Evolutionary conservation across 2,113 vertebrate genomes (phyloP).

Genomic region (Silurus asotus): DNA sequence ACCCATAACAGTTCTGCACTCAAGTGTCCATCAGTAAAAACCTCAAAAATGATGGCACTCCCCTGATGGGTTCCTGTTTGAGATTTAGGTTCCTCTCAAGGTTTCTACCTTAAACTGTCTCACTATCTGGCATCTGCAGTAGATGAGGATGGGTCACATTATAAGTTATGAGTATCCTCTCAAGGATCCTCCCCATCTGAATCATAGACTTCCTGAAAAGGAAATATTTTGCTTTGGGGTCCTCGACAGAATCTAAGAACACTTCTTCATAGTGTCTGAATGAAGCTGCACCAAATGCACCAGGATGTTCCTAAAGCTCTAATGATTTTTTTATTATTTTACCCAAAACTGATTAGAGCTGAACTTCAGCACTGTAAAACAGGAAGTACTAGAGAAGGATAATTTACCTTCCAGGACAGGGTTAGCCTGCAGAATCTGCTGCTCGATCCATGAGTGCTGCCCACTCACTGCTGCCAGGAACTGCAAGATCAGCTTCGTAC

Average conservation of each 20-base stretch:
- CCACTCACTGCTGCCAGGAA: constrained; percentile 89
- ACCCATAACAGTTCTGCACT: too few species aligned
- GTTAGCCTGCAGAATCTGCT: constrained; percentile 92
- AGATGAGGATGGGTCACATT: too few species aligned
- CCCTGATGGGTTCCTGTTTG: too few species aligned
- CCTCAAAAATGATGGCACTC: too few species aligned
- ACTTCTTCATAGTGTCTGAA: not conserved
- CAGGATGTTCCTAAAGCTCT: not conserved
- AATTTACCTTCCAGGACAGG: constrained; percentile 89
- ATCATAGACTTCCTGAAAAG: too few species aligned
- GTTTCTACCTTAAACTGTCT: too few species aligned
- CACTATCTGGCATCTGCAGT: too few species aligned
- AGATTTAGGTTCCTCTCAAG: too few species aligned
- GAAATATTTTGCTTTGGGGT: too few species aligned
- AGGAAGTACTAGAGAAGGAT: not conserved
- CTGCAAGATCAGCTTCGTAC: constrained; percentile 90
- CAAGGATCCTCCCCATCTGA: too few species aligned
- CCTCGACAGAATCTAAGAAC: not conserved
- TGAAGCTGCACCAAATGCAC: not conserved
- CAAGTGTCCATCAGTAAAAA: too few species aligned
- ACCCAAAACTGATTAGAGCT: not conserved
- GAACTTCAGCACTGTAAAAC: not conserved
- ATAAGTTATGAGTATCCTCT: too few species aligned
- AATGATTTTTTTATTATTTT: not conserved
- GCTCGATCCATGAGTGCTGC: constrained; percentile 86